phyloP scores from a whole-genome alignment of 2,888 invertebrate genomes.

The Octodonta nipae region DNA sequence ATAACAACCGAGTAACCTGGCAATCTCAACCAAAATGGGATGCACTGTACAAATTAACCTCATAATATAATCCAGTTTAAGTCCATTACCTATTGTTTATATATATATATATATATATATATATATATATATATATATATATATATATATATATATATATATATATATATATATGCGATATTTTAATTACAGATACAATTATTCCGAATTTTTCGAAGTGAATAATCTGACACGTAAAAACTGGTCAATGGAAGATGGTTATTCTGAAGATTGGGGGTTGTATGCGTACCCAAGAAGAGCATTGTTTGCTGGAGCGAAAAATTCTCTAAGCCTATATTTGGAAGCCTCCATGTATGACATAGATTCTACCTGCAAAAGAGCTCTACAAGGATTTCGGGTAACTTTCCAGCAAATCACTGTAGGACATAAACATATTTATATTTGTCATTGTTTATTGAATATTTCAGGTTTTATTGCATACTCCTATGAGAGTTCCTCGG shows the following conservation, averaged over 20 bases:
- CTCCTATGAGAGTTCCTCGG: conserved; percentile 51
- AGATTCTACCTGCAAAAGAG: conserved; percentile 21
- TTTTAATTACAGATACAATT: conserved; percentile 19
- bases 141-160: no score
- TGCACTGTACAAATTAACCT: no score
- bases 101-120: no score
- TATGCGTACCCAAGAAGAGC: conserved; percentile 54
- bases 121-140: no score
- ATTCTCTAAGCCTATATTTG: conserved; percentile 16
- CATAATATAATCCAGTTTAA: no score
- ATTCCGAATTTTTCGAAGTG: conserved; percentile 15
- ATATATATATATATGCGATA: no score
- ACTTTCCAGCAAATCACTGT: no score
- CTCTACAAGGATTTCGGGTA: conserved; percentile 21
- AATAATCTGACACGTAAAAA: conserved; percentile 9
- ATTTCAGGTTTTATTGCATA: conserved; percentile 49
- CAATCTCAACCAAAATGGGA: no score
- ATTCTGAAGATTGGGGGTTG: conserved; percentile 36
- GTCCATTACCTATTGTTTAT: no score
- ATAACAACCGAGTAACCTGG: no score
- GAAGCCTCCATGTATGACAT: conserved; percentile 14
- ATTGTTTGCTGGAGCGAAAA: conserved; percentile 46
- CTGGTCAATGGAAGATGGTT: conserved; percentile 53
- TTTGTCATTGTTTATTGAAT: no score
- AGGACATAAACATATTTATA: no score